phyloP scores from a whole-genome alignment of 92 coral and sea anemone species.

The Umimayanthus chanpuru region DNA sequence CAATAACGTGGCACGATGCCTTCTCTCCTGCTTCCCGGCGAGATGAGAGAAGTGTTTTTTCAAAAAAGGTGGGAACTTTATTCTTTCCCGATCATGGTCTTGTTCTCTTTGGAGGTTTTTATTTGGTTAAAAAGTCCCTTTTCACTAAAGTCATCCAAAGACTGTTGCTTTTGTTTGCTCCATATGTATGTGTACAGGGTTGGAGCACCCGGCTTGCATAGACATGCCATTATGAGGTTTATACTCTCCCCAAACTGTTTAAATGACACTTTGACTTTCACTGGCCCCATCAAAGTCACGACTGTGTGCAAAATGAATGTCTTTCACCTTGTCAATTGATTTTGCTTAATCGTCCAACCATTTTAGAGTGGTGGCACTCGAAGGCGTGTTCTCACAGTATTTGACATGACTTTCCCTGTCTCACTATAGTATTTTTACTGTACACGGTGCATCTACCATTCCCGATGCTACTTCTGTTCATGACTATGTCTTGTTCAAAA shows the following conservation, averaged over 20 bases:
- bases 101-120: background rate
- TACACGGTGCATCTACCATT: no score
- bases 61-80: background rate
- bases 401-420: no score
- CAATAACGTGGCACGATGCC: no score
- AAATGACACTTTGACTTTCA: constrained; percentile 48
- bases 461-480: no score
- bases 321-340: constrained; percentile 28
- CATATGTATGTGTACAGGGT: constrained; percentile 48
- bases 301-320: constrained; percentile 35
- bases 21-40: background rate
- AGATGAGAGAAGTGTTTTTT: background rate
- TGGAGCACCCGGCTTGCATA: constrained; percentile 51
- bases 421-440: no score
- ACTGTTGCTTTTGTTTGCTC: constrained; percentile 24
- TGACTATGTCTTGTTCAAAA: no score
- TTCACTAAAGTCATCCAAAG: no score
- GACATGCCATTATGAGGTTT: constrained; percentile 49
- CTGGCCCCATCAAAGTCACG: constrained; percentile 29
- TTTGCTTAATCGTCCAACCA: constrained; percentile 36
- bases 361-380: background rate
- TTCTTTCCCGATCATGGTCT: background rate
- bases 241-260: constrained; percentile 26
- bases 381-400: background rate
- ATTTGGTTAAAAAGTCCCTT: no score